Evolutionary conservation across 2,888 invertebrate species (phyloP).

Genomic region (Drosophila incognita): DNA sequence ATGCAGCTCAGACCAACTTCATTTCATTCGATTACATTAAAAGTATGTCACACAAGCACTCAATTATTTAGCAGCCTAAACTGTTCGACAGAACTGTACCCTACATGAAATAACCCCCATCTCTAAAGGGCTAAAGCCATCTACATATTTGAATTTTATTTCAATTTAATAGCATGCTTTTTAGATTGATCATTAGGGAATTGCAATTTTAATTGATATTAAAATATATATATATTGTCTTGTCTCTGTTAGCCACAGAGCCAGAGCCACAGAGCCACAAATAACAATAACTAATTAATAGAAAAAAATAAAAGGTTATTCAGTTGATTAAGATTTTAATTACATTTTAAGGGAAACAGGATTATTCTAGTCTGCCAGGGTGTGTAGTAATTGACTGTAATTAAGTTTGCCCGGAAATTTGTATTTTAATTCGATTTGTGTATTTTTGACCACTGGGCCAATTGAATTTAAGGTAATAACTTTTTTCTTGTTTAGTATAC

Average conservation of each 20-base stretch:
- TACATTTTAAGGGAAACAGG: not conserved
- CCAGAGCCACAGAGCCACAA: too few relatives aligned
- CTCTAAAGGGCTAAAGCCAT: not conserved
- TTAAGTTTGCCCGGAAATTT: not conserved
- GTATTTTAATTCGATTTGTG: not conserved
- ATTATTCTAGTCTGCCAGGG: not conserved
- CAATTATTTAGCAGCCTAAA: conserved; percentile 8
- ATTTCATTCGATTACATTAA: conserved; percentile 40
- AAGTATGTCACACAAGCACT: conserved; percentile 38
- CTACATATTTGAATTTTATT: not conserved
- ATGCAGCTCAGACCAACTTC: conserved; percentile 25
- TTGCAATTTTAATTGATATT: conserved; percentile 11
- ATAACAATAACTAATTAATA: conserved; percentile 14
- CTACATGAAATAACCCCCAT: not conserved
- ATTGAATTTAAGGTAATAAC: not conserved
- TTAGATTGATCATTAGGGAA: not conserved
- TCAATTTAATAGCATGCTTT: conserved; percentile 11
- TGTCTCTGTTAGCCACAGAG: too few relatives aligned
- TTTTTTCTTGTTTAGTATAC: too few relatives aligned
- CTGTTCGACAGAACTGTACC: not conserved
- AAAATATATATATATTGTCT: not conserved
- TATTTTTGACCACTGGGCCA: not conserved
- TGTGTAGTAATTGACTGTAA: not conserved
- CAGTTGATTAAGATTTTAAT: not conserved
- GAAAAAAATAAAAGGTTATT: not conserved